Base-by-base conservation (phyloP, 30 jellyfish, hydroid and myxozoan genomes). In the Haliclystus octoradiatus region DNA sequence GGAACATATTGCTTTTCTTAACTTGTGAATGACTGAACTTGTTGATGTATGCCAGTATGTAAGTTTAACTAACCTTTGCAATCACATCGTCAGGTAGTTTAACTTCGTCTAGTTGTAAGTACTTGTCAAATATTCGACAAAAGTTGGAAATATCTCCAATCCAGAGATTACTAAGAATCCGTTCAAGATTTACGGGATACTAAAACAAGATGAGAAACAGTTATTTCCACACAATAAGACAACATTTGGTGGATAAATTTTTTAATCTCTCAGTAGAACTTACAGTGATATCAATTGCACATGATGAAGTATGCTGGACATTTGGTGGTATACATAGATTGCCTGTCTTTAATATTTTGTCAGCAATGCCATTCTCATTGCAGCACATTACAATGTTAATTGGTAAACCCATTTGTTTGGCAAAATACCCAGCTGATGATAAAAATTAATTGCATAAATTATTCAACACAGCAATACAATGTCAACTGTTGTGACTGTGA, bases 231-330 rank as follows among this genome's bases (percentile, higher is more conserved):
- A n/a, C n/a, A n/a, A n/a, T n/a, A n/a, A n/a, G n/a, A n/a, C n/a
- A n/a, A n/a, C n/a, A n/a, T n/a, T n/a, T n/a, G n/a, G n/a, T n/a
- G n/a, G n/a, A n/a, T n/a, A n/a, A n/a, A n/a, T n/a, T n/a, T n/a
- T n/a, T n/a, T n/a, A n/a, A n/a, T n/a, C n/a, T n/a, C n/a, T n/a
- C n/a, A 14, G 66, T 29, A 64, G 30, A 12, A 66, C 69, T 31
- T 34, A 78, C 92, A 69, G 60, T 49, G 15, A 78, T 78, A 63
- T 78, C 92, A 83, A 78, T 78, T 22, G 92, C 69, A 60, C 80
- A 69, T 28, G 92, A 78, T 7, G 72, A 14, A 2, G 92, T 61
- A 0, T 32, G 25, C 29, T 69, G 52, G 0, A 78, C 78, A 31
- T 78, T 64, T n/a, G 27, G 2, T 14, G 78, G 92, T 47, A 57